Evolutionary conservation across 1,140 invertebrate genomes (phyloP).

Genomic region (Temnothorax longispinosus): DNA sequence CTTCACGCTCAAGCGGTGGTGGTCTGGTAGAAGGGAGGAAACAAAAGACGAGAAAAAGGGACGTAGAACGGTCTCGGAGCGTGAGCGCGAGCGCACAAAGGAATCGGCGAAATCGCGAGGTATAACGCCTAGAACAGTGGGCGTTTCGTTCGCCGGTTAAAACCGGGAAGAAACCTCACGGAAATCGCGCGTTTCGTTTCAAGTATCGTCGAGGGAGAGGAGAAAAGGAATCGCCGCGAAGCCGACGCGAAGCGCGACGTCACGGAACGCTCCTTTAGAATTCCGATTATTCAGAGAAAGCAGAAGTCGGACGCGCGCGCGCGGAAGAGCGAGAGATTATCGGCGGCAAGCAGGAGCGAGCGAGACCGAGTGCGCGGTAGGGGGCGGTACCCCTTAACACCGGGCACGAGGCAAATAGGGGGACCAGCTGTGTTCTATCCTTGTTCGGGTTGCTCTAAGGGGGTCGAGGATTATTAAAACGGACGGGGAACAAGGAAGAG

Average conservation of each 20-base stretch:
- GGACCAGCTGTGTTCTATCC: conserved; percentile 77
- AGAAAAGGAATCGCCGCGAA: background rate
- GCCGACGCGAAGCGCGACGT: background rate
- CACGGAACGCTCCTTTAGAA: background rate
- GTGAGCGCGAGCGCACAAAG: conserved; percentile 49
- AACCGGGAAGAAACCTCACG: background rate
- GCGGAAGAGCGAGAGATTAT: conserved; percentile 44
- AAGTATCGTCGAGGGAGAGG: background rate
- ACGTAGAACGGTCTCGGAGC: background rate
- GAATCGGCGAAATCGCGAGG: conserved; percentile 54
- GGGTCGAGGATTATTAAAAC: conserved; percentile 83
- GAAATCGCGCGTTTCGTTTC: conserved; percentile 56
- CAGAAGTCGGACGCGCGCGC: conserved; percentile 14
- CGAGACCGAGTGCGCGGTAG: conserved; percentile 75
- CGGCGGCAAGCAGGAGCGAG: conserved; percentile 41
- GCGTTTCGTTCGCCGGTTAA: conserved; percentile 11
- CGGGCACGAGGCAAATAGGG: conserved; percentile 80
- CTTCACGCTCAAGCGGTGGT: conserved; percentile 23
- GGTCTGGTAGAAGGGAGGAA: background rate
- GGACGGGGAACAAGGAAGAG: conserved; percentile 64
- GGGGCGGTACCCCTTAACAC: conserved; percentile 81
- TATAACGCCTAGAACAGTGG: conserved; percentile 11
- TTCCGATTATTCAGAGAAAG: conserved; percentile 36
- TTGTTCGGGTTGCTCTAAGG: conserved; percentile 77
- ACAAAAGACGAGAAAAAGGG: background rate